phyloP scores from a whole-genome alignment of 2,888 invertebrate species.

The Galeopsomyia nigrocyanea region DNA sequence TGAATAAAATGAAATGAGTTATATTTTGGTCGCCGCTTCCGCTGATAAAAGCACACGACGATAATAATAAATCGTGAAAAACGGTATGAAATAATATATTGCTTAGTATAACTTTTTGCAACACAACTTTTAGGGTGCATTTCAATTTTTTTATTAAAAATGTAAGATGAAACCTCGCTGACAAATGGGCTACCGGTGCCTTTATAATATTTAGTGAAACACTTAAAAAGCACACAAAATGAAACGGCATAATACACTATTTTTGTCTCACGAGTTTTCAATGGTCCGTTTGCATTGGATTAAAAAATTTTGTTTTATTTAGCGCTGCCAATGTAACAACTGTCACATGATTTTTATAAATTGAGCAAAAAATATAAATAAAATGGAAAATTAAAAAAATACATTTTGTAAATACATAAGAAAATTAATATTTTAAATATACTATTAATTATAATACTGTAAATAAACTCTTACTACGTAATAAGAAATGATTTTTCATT shows the following conservation, averaged over 20 bases:
- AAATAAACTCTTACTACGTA: slow-evolving; percentile 32
- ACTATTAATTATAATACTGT: slow-evolving; percentile 29
- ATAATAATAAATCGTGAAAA: too few relatives aligned
- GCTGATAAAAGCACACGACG: too few relatives aligned
- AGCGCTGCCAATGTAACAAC: too few relatives aligned
- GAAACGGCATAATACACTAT: not conserved
- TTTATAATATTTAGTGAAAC: slow-evolving; percentile 23
- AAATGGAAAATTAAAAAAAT: not conserved
- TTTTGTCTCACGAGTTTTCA: not conserved
- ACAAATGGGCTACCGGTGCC: slow-evolving; percentile 20
- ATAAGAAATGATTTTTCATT: not conserved
- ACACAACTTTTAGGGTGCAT: slow-evolving; percentile 4
- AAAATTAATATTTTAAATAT: slow-evolving; percentile 19
- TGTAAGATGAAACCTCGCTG: slow-evolving; percentile 16
- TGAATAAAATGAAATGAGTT: not conserved
- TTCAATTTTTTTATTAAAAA: slow-evolving; percentile 25
- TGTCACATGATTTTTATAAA: too few relatives aligned
- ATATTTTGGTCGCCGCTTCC: too few relatives aligned
- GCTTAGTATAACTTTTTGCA: slow-evolving; percentile 5
- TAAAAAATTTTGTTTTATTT: not conserved
- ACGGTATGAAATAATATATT: too few relatives aligned
- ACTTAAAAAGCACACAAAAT: slow-evolving; percentile 1
- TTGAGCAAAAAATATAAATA: not conserved
- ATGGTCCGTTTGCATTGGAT: not conserved
- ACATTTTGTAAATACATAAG: slow-evolving; percentile 36